These are phyloP conservation scores for Rattus rattus DNA, from an alignment of 2,113 vertebrate genomes.

Conservation along the genomic window DNA sequence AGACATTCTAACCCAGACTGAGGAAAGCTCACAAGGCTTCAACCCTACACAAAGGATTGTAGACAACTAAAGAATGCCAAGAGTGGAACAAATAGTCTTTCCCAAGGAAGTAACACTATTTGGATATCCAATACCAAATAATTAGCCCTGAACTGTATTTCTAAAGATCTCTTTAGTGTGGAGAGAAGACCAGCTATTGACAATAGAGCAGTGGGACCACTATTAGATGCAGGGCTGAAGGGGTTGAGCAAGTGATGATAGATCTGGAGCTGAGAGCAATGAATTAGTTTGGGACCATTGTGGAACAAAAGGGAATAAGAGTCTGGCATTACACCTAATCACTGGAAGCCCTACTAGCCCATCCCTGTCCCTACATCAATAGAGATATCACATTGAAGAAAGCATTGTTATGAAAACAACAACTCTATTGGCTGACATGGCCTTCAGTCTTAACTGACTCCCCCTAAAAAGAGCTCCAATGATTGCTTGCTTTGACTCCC, in stretches of 20 bases:
- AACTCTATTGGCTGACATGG: too few species aligned
- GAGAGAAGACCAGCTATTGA: background rate
- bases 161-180: background rate
- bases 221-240: background rate
- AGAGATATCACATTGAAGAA: background rate
- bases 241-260: background rate
- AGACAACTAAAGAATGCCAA: background rate
- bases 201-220: background rate
- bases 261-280: background rate
- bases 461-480: background rate
- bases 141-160: background rate
- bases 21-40: background rate
- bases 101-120: background rate
- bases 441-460: background rate
- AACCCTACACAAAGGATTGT: background rate
- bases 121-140: background rate
- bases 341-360: background rate
- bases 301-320: too few species aligned
- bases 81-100: background rate
- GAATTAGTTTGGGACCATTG: background rate
- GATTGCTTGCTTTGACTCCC: background rate
- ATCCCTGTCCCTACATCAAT: background rate
- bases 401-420: background rate
- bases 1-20: background rate
- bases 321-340: too few species aligned